Base-by-base conservation (phyloP, 2,113 vertebrate species). In the Podarcis cretensis region DNA sequence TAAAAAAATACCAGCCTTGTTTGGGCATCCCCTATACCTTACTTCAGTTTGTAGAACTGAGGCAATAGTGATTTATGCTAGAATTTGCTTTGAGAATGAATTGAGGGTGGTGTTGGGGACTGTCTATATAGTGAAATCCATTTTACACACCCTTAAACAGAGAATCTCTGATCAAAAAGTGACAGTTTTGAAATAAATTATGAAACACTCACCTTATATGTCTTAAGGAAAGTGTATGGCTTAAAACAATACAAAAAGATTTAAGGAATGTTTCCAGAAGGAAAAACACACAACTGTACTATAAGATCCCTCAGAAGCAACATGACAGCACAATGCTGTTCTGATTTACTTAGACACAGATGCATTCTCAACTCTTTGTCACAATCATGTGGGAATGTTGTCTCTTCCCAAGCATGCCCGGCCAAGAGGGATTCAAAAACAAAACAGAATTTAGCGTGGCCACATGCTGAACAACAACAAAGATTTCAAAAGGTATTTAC, bases 251-350 rank as follows among this genome's bases (percentile, higher is more conserved):
- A 87, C 5, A 69, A n/a, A 3, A 4, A 6, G 37, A 21, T 65
- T 20, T 23, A 59, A 69, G 65, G 35, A 7, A 84, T 25, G 54
- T 73, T 92, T 93, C 40, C 57, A 21, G 90, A 18, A 88, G 48
- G 35, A 30, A 91, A 74, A 82, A n/a, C 23, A 86, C 23, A 82
- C 74, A 87, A 0, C 2, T 48, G 5, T 12, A 48, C 82, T 84
- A 43, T 89, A 30, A 35, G 85, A 75, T 2, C 9, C 83, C 83
- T 66, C 83, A 21, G 37, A 92, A 86, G 18, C 68, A 66, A 35
- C 30, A 30, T 32, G 65, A 89, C 79, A 90, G 77, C 35, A 91
- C 63, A 89, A n/a, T 21, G 85, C 40, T 35, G n/a, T 81, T 83
- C 86, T 89, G 85, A 92, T 77, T 74, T 85, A 32, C 18, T 48